Evolutionary conservation across 92 coral and sea anemone species (phyloP), one percentile per base, ranked within the genome.

Genomic region (Phenganax subtilis): DNA sequence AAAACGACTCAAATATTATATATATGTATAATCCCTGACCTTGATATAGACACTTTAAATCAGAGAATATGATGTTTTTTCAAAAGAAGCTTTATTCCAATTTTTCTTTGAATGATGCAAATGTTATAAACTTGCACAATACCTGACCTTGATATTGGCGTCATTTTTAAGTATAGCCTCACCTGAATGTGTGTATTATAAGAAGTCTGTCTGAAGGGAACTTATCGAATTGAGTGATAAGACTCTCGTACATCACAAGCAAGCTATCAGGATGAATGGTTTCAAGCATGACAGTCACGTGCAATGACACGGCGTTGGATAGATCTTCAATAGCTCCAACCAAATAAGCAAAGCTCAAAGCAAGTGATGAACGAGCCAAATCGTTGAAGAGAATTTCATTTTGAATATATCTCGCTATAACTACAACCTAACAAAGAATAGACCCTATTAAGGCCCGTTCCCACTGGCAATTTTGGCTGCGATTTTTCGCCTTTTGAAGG

Each of bases 291-390:
- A 90, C 88, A 14, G 89, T 82, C 16, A 97, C 88, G 77, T 93
- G 87, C 7, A 89, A 80, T 17, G 96, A 90, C n/a, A 94, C 98
- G 53, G 98, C 92, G 57, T 93, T 93, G 74, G 97, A 94, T 57
- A 94, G 85, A 80, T 94, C 98, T 76, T 94, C 98, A 14, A 94
- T 92, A 3, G 98, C 98, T n/a, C 98, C 98, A 2, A 94, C 98
- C 15, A 94, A 71, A 82, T 89, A 92, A 0, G 98, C 92, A 71
- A 94, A 91, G 71, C 96, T 92, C 80, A 92, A 96, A 10, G 98
- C 98, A 60, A 94, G 81, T 1, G 97, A 93, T 0, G 98, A 94
- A 91, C 92, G 90, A 56, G 93, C 97, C 51, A 88, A 70, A 61
- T 87, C 92, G 85, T 92, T 94, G 31, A 94, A 88, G 65, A 92